Base-by-base conservation (phyloP, 2,113 vertebrate species). In the Lipophrys pholis region DNA sequence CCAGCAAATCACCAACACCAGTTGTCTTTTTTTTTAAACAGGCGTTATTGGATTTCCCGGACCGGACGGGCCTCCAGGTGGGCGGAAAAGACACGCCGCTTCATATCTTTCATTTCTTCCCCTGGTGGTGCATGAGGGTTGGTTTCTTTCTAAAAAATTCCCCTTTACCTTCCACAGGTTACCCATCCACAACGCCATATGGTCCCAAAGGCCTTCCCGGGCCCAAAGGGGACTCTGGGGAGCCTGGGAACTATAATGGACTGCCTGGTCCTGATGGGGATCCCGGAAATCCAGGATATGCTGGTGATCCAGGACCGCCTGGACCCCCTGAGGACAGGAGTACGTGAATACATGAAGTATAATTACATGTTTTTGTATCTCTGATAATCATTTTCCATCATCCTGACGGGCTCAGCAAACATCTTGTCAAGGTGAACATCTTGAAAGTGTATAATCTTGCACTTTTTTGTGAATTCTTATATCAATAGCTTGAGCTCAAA, bases 141-240 rank as follows among this genome's bases (percentile, higher is more conserved):
- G n/a, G 1, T 58, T 45, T 51, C 0, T 12, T 3, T 41, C 14
- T n/a, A 48, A 48, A 6, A 48, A 12, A 1, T 63, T 15, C 62
- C 15, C 56, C 35, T 57, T 57, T 49, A 17, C 16, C 30, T 42
- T 43, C 15, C 15, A 68, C 62, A 90, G 83, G 81, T 2, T 9
- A n/a, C 46, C 17, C 12, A 16, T 49, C 52, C 55, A 75, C 84
- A 38, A 95, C 95, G 40, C 87, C 84, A 58, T 85, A 52, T 69
- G 96, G 96, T n/a, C 85, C 81, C 6, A 90, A 81, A 75, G 96
- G 97, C 11, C 86, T 92, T 84, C 91, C 90, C 65, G 97, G 97
- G 35, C 91, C 91, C 48, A 96, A 95, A 76, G 96, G 96, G 56
- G 94, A 96, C 62, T 80, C 88, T 73, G 96, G 97, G n/a, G 92